These are phyloP conservation scores for Oryctolagus cuniculus DNA, from an alignment of 2,113 vertebrate species.

Conservation along the genomic window DNA sequence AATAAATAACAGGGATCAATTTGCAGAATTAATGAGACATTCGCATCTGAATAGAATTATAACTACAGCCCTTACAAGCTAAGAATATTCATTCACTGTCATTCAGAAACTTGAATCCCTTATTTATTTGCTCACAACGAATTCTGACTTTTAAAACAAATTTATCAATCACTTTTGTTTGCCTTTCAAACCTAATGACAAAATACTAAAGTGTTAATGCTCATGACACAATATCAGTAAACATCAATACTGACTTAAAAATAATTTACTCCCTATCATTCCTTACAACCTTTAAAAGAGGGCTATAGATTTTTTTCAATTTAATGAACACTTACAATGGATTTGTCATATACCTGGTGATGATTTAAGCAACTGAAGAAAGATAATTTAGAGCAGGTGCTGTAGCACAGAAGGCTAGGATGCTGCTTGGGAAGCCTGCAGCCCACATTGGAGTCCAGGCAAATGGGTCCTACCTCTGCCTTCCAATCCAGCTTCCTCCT, in stretches of 20 bases:
- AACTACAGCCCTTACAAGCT: neutral
- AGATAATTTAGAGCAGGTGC: neutral
- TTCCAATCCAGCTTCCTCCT: no score
- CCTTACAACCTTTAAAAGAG: neutral
- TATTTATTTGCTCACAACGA: conserved; percentile 16
- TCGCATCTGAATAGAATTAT: conserved; percentile 27
- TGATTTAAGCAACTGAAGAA: neutral
- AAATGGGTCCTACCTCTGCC: no score
- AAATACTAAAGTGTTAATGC: neutral
- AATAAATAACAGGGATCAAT: conserved; percentile 49
- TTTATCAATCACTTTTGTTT: neutral
- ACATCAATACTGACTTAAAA: conserved; percentile 44
- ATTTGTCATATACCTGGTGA: neutral
- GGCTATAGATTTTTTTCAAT: neutral
- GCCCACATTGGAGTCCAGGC: no score
- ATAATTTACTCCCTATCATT: neutral
- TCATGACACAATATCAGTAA: neutral
- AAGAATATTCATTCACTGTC: conserved; percentile 7
- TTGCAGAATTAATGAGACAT: conserved; percentile 60
- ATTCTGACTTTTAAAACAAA: conserved; percentile 42
- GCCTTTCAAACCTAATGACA: conserved; percentile 48
- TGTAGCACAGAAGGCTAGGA: no score
- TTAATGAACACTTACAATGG: neutral
- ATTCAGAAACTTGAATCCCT: conserved; percentile 52
- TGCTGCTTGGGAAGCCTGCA: no score